A percentile compares a stretch with the other conserved stretches of the same genome.
These are phyloP conservation scores for Alligator mississippiensis DNA, from an alignment of 2,113 vertebrate genomes.

Conservation along the genomic window DNA sequence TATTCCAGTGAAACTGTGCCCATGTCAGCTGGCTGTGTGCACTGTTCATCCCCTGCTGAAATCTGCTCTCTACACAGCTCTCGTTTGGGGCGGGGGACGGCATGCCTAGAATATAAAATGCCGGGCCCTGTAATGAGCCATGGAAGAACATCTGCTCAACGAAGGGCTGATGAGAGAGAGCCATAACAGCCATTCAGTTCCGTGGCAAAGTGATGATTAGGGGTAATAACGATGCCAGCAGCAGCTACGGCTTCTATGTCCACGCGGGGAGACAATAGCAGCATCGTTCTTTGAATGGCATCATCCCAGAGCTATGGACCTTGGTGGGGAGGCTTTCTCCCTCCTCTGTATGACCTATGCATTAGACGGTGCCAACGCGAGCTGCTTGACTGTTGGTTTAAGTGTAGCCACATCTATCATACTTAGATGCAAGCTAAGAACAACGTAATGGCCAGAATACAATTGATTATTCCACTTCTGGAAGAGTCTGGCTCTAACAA, in stretches of 20 bases:
- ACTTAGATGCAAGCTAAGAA: background rate
- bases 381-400: background rate
- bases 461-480: background rate
- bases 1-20: background rate
- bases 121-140: background rate
- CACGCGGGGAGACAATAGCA: background rate
- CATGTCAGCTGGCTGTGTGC: background rate
- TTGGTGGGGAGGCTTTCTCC: background rate
- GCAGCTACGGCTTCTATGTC: background rate
- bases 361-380: background rate
- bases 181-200: background rate
- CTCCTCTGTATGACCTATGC: background rate
- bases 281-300: background rate
- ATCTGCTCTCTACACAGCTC: background rate
- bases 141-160: background rate
- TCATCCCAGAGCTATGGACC: background rate
- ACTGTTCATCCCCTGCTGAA: background rate
- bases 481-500: background rate
- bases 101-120: background rate
- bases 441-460: background rate
- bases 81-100: background rate
- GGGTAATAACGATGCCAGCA: background rate
- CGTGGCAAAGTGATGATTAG: background rate
- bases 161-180: background rate
- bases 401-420: background rate